Evolutionary conservation across 2,888 invertebrate species (phyloP).

Genomic region (Acronicta aceris): DNA sequence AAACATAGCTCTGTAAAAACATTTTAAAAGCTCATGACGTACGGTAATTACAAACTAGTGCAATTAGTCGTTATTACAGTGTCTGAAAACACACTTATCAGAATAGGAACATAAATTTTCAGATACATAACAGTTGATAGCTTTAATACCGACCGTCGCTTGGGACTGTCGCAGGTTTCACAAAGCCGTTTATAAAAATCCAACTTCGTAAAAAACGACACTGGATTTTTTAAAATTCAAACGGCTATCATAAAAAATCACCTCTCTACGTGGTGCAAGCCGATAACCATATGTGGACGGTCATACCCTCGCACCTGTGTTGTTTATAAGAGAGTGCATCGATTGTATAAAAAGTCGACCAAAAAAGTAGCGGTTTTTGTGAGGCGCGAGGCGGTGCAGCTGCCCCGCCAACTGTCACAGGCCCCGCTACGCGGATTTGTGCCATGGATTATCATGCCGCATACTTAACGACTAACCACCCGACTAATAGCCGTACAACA

Average conservation of each 20-base stretch:
- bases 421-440: slow-evolving; percentile 80
- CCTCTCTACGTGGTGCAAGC: slow-evolving; percentile 73
- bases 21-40: too few relatives aligned
- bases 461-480: slow-evolving; percentile 73
- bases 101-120: slow-evolving; percentile 11
- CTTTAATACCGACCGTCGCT: slow-evolving; percentile 23
- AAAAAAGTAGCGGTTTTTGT: slow-evolving; percentile 88
- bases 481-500: slow-evolving; percentile 68
- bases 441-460: slow-evolving; percentile 76
- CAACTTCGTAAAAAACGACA: slow-evolving; percentile 51
- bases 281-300: slow-evolving; percentile 87
- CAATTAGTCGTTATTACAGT: too few relatives aligned
- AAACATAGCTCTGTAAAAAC: too few relatives aligned
- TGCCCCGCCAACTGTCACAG: slow-evolving; percentile 86
- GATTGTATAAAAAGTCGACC: slow-evolving; percentile 83
- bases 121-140: slow-evolving; percentile 29
- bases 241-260: slow-evolving; percentile 75
- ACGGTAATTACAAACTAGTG: too few relatives aligned
- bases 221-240: slow-evolving; percentile 67
- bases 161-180: slow-evolving; percentile 48
- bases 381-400: slow-evolving; percentile 85
- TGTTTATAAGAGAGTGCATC: slow-evolving; percentile 87
- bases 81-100: not conserved
- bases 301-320: slow-evolving; percentile 88
- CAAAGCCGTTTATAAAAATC: slow-evolving; percentile 57